Conservation (phyloP, 2,113 vertebrate genomes). For the Spermophilus dauricus region DNA sequence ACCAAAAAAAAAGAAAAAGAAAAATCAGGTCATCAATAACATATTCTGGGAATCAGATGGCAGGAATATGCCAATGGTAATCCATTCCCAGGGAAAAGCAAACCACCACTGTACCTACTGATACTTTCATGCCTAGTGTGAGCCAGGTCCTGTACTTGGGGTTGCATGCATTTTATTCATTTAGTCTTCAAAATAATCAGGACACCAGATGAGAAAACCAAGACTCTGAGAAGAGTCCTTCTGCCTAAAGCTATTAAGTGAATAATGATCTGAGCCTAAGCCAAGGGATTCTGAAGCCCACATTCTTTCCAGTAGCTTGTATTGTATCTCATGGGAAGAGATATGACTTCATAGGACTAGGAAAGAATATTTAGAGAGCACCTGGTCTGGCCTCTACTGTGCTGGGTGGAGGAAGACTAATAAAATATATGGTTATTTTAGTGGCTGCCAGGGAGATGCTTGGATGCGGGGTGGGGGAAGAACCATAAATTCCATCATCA, state of each 20-base stretch:
- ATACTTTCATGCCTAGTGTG: not conserved
- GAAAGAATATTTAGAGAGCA: constrained; percentile 4
- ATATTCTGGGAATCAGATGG: not conserved
- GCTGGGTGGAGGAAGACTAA: not conserved
- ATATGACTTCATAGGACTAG: not conserved
- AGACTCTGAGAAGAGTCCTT: not conserved
- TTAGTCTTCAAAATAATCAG: constrained; percentile 37
- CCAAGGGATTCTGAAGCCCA: not conserved
- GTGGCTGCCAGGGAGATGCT: not conserved
- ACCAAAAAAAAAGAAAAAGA: too few relatives aligned
- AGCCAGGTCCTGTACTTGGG: not conserved
- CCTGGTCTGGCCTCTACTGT: not conserved
- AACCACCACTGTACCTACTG: not conserved
- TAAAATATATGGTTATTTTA: not conserved
- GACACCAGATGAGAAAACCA: constrained; percentile 32
- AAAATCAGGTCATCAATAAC: not conserved
- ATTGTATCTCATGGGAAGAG: constrained; percentile 8
- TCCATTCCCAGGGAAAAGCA: not conserved
- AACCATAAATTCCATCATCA: not conserved
- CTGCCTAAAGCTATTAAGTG: not conserved
- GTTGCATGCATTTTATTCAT: not conserved
- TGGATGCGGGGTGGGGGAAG: not conserved
- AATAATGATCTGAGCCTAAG: not conserved
- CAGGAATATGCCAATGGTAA: not conserved
- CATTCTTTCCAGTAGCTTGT: not conserved